A percentile compares a stretch with the other conserved stretches of the same genome.
Evolutionary conservation across 1,140 invertebrate species (phyloP).

Genomic region (Ostrea denselamellosa): DNA sequence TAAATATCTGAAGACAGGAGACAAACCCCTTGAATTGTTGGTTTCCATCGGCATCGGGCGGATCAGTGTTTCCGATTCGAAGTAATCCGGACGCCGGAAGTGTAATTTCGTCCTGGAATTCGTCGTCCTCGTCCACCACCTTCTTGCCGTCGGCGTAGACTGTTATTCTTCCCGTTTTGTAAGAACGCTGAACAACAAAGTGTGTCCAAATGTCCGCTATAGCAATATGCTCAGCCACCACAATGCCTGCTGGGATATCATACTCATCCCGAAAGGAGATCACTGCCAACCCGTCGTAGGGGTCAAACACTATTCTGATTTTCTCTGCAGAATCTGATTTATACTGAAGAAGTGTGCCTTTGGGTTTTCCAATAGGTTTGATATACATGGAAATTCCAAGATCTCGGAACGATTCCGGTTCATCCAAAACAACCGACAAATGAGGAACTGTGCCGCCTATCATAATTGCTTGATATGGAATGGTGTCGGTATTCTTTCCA

Average conservation of each 20-base stretch:
- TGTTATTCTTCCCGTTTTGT: conserved; percentile 33
- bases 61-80: conserved; percentile 7
- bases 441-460: not conserved
- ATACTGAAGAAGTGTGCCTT: conserved; percentile 45
- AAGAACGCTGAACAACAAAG: conserved; percentile 40
- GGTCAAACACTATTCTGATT: conserved; percentile 37
- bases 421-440: conserved; percentile 13
- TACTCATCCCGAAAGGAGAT: conserved; percentile 50
- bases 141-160: conserved; percentile 31
- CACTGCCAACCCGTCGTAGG: conserved; percentile 1
- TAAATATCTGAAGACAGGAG: conserved; percentile 48
- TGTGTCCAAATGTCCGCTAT: conserved; percentile 41
- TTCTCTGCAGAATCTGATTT: conserved; percentile 32
- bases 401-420: conserved; percentile 37
- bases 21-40: conserved; percentile 43
- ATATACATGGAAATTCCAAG: conserved; percentile 46
- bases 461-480: conserved; percentile 43
- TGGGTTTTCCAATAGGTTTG: conserved; percentile 10
- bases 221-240: conserved; percentile 19
- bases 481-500: not conserved
- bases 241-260: conserved; percentile 44
- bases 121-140: conserved; percentile 21
- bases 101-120: conserved; percentile 42
- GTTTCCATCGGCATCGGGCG: not conserved
- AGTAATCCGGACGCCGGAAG: conserved; percentile 30